These are phyloP conservation scores for Galerucella calmariensis DNA, from an alignment of 2,888 invertebrate genomes.

Conservation along the genomic window DNA sequence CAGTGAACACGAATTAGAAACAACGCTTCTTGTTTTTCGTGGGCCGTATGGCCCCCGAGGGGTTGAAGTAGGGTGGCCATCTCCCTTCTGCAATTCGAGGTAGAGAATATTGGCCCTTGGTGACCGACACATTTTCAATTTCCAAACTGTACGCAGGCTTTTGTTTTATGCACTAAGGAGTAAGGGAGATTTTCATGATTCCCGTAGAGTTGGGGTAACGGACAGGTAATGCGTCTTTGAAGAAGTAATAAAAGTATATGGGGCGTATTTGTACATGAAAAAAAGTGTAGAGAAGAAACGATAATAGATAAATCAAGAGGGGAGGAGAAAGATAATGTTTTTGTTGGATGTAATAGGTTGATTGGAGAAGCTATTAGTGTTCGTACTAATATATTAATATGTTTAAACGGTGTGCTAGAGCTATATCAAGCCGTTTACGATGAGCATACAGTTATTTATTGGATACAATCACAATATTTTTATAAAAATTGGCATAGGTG, in stretches of 20 bases:
- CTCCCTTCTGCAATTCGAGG: slow-evolving; percentile 6
- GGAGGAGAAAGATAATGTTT: neutral
- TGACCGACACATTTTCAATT: slow-evolving; percentile 43
- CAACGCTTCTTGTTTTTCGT: slow-evolving; percentile 24
- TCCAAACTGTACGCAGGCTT: slow-evolving; percentile 13
- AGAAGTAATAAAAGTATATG: slow-evolving; percentile 4
- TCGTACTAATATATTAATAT: neutral
- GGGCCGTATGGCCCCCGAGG: slow-evolving; percentile 31
- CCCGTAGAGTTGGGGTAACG: neutral
- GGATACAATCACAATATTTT: too few species aligned
- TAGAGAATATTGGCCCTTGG: slow-evolving; percentile 37
- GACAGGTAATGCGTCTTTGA: slow-evolving; percentile 15
- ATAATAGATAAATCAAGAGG: slow-evolving; percentile 4
- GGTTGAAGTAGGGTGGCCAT: slow-evolving; percentile 16
- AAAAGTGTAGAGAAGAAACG: neutral
- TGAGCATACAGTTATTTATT: too few species aligned
- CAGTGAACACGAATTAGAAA: slow-evolving; percentile 37
- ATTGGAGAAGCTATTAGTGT: neutral
- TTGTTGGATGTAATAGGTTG: neutral
- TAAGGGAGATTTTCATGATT: slow-evolving; percentile 15
- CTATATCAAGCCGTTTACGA: too few species aligned
- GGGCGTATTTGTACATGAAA: slow-evolving; percentile 6
- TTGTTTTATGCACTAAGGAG: slow-evolving; percentile 14
- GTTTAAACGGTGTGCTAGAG: neutral
- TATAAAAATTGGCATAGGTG: too few species aligned